A percentile compares a stretch with the other conserved stretches of the same genome.
Evolutionary conservation across 2,888 invertebrate species (phyloP).

Genomic region (Conistra vaccinii): DNA sequence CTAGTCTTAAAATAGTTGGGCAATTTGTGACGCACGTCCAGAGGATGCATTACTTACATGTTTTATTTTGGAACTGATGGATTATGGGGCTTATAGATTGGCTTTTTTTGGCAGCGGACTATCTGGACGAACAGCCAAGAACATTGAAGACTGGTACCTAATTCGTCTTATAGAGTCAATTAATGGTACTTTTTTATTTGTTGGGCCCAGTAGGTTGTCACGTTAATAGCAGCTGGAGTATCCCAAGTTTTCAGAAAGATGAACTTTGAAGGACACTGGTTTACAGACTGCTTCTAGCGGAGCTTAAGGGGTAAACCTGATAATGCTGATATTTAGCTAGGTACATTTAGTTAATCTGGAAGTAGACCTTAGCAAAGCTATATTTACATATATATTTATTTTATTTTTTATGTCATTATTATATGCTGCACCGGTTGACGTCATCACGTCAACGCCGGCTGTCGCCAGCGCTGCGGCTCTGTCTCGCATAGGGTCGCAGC

Average conservation of each 20-base stretch:
- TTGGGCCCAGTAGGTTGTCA: too few relatives aligned
- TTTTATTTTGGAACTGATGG: constrained; percentile 47
- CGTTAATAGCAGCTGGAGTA: neutral
- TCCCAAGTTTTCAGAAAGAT: too few relatives aligned
- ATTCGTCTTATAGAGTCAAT: neutral
- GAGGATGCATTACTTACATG: constrained; percentile 53
- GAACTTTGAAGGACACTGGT: neutral
- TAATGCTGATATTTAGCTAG: neutral
- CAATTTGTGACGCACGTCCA: constrained; percentile 70
- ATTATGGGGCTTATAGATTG: constrained; percentile 43
- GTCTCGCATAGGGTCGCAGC: too few relatives aligned
- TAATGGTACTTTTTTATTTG: neutral
- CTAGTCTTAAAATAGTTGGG: constrained; percentile 80
- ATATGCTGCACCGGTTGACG: too few relatives aligned
- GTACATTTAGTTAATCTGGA: neutral
- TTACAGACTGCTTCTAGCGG: neutral
- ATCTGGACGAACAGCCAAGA: neutral
- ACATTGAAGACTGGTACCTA: neutral
- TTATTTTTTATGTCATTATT: too few relatives aligned
- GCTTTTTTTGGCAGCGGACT: neutral
- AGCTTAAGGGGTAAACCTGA: neutral
- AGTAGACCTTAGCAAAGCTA: neutral
- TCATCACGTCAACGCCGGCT: too few relatives aligned
- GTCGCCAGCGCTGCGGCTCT: too few relatives aligned
- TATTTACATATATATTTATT: neutral